Evolutionary conservation across 2,797 vertebrate species (phyloP).

Genomic region (Aphelocoma californica): DNA sequence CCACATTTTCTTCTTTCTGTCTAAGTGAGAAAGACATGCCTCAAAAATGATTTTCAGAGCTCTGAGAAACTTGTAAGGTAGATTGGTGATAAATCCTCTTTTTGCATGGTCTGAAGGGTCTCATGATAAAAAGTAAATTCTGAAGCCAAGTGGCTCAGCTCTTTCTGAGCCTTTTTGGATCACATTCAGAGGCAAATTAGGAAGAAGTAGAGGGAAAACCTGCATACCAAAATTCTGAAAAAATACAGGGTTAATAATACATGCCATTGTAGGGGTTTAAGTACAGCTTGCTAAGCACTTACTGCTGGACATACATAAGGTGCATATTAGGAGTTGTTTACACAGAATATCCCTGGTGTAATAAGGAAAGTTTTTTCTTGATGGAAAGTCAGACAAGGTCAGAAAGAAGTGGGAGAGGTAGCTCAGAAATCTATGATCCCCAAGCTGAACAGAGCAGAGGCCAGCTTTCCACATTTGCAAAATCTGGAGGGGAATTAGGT

Average conservation of each 20-base stretch:
- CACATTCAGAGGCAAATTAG: not conserved
- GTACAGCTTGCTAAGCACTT: not conserved
- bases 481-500: not conserved
- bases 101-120: not conserved
- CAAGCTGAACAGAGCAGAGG: not conserved
- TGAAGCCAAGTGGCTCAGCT: not conserved
- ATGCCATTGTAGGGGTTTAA: not conserved
- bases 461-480: not conserved
- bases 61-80: not conserved
- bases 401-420: not conserved
- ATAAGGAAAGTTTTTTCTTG: not conserved
- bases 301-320: not conserved
- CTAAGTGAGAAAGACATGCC: not conserved
- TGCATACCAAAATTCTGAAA: not conserved
- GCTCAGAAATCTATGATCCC: not conserved
- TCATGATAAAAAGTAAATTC: not conserved
- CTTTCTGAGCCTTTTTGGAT: not conserved
- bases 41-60: not conserved
- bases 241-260: not conserved
- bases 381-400: not conserved
- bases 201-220: not conserved
- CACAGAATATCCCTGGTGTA: not conserved
- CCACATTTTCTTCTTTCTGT: not conserved
- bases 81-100: not conserved
- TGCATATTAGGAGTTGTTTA: not conserved